Percentiles rank a stretch among this genome's conserved stretches.
phyloP scores from a whole-genome alignment of 2,113 vertebrate species.

The Cynopterus brachyotis region DNA sequence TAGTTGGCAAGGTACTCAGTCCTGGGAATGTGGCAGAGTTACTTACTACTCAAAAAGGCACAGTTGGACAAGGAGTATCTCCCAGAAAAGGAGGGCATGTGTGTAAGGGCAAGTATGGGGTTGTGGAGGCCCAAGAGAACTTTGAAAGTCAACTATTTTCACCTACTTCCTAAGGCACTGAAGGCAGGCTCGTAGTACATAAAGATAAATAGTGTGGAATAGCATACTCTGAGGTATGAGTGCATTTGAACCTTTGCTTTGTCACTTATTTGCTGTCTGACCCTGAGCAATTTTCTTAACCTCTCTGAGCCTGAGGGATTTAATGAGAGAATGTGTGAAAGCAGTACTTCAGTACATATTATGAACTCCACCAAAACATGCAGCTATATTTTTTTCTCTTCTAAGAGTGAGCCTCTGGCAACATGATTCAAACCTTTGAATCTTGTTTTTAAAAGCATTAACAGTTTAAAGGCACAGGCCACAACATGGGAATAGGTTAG shows the following conservation, averaged over 20 bases:
- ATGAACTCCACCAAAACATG: not conserved
- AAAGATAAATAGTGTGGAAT: not conserved
- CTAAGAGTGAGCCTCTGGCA: constrained; percentile 21
- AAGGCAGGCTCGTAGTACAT: not conserved
- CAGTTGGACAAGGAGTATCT: not conserved
- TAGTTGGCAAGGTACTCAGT: not conserved
- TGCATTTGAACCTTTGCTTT: not conserved
- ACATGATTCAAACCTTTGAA: not conserved
- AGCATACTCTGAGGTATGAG: not conserved
- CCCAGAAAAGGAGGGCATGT: not conserved
- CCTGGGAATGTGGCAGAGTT: not conserved
- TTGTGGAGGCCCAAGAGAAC: not conserved
- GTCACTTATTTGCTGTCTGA: not conserved
- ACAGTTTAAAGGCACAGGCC: not conserved
- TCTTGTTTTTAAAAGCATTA: not conserved
- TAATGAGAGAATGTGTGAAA: not conserved
- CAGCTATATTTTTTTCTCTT: not conserved
- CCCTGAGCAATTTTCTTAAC: not conserved
- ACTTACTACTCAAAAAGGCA: not conserved
- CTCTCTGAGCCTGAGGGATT: not conserved
- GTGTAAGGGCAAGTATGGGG: not conserved
- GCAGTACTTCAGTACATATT: not conserved
- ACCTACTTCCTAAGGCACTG: not conserved
- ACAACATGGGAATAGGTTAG: not conserved
- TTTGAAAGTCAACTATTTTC: not conserved